phyloP scores from a whole-genome alignment of 2,113 vertebrate species.

The Ailuropoda melanoleuca region DNA sequence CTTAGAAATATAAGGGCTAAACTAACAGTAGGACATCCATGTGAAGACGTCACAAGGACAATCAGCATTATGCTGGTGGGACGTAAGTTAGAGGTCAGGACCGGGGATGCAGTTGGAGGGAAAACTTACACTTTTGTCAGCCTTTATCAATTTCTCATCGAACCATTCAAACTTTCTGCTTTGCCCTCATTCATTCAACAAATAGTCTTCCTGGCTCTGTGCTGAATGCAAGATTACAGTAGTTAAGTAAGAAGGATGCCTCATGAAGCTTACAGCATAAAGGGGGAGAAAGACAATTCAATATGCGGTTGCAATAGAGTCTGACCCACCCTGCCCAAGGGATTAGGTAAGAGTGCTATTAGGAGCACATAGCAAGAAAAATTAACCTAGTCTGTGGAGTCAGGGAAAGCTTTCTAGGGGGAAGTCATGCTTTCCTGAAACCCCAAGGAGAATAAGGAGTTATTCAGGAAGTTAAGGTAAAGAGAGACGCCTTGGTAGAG shows the following conservation, averaged over 20 bases:
- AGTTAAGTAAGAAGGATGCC: background rate
- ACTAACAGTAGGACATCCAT: background rate
- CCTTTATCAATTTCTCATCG: background rate
- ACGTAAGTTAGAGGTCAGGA: background rate
- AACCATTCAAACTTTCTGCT: background rate
- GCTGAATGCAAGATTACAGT: background rate
- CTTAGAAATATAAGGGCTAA: background rate
- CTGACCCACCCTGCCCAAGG: background rate
- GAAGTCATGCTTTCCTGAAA: background rate
- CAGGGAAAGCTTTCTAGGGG: background rate
- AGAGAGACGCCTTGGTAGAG: background rate
- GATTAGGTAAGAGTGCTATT: background rate
- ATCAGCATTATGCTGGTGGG: background rate
- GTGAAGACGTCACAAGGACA: background rate
- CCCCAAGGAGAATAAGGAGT: background rate
- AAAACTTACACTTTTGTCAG: slow-evolving; percentile 6
- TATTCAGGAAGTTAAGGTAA: background rate
- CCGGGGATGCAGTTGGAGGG: background rate
- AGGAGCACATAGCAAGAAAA: background rate
- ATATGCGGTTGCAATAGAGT: background rate
- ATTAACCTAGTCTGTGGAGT: background rate
- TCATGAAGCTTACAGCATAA: background rate
- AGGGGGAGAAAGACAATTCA: background rate
- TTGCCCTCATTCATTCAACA: background rate
- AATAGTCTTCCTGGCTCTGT: background rate